Conservation (phyloP, 1,140 invertebrate genomes). For the Patella vulgata region DNA sequence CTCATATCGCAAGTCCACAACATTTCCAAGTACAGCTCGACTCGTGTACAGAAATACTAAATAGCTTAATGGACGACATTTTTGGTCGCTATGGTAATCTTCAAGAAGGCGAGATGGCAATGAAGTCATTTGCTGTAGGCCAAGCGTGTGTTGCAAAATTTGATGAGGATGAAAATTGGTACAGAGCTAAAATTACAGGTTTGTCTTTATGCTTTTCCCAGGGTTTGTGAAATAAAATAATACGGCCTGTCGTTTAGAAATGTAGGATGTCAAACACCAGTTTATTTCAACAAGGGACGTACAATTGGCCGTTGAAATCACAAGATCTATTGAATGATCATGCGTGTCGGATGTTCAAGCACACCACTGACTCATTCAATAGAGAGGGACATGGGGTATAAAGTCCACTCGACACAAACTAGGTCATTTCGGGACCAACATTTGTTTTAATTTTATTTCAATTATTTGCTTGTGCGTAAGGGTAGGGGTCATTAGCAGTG, state of each 20-base stretch:
- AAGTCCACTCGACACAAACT: no score
- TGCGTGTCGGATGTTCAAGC: neutral
- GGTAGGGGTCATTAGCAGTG: neutral
- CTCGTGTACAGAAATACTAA: slow-evolving; percentile 60
- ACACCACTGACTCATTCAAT: neutral
- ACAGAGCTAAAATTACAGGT: slow-evolving; percentile 82
- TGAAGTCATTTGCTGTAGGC: slow-evolving; percentile 61
- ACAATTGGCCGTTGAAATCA: neutral
- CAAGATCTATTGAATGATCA: neutral
- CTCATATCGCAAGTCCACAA: slow-evolving; percentile 55
- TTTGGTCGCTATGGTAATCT: slow-evolving; percentile 39
- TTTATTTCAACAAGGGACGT: neutral
- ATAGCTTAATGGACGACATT: slow-evolving; percentile 67
- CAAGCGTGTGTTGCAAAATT: slow-evolving; percentile 79
- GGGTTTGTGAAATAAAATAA: neutral
- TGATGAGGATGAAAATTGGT: slow-evolving; percentile 80
- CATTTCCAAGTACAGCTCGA: slow-evolving; percentile 69
- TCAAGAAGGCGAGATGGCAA: slow-evolving; percentile 22
- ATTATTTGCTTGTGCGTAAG: no score
- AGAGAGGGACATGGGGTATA: neutral
- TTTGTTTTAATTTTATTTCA: no score
- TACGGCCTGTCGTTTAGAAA: neutral
- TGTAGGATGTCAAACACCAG: neutral
- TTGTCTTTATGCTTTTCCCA: neutral
- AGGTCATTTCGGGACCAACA: no score